Evolutionary conservation across 2,113 vertebrate species (phyloP).

Genomic region (Antechinus flavipes): DNA sequence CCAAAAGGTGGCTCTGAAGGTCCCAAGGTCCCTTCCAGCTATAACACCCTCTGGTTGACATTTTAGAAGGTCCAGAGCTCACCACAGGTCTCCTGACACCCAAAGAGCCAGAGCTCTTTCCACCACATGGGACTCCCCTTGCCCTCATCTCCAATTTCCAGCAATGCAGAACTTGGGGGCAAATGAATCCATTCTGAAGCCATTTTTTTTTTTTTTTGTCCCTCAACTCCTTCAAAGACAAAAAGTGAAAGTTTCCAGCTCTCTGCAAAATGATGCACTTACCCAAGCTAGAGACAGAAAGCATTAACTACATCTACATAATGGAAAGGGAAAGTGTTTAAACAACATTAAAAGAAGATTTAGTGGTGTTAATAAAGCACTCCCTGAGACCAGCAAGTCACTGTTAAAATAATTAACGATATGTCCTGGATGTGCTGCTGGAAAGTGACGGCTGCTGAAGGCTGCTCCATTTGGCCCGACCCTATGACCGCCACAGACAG

Average conservation of each 20-base stretch:
- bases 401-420: constrained; percentile 84
- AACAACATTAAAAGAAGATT: constrained; percentile 84
- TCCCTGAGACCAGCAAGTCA: constrained; percentile 80
- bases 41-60: neutral
- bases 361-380: constrained; percentile 83
- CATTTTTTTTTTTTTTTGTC: rapidly evolving
- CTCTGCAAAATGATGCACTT: constrained; percentile 23
- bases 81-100: neutral
- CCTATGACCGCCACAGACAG: constrained; percentile 18
- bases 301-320: constrained; percentile 78
- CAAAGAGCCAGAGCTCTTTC: neutral
- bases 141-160: neutral
- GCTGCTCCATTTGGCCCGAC: constrained; percentile 68
- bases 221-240: neutral
- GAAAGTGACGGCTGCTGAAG: constrained; percentile 42
- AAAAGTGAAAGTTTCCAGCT: constrained; percentile 54
- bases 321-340: constrained; percentile 81
- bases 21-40: neutral
- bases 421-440: constrained; percentile 52
- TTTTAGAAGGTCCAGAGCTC: neutral
- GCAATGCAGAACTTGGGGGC: neutral
- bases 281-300: constrained; percentile 74
- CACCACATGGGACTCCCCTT: neutral
- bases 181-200: neutral
- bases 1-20: neutral